phyloP scores from a whole-genome alignment of 2,113 vertebrate species.

The Dromiciops gliroides region DNA sequence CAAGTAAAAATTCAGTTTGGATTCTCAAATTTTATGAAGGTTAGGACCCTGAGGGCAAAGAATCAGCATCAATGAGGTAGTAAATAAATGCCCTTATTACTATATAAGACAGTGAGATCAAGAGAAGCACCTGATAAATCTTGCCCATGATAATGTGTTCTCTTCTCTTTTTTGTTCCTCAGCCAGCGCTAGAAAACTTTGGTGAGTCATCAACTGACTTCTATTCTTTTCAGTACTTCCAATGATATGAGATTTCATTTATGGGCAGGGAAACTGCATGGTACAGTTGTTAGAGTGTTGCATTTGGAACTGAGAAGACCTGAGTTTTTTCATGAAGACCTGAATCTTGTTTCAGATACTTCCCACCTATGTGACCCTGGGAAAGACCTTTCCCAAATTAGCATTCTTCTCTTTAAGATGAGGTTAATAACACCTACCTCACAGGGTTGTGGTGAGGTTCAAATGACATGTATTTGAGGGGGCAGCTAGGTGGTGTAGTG shows the following conservation, averaged over 20 bases:
- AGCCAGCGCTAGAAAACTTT: slow-evolving; percentile 81
- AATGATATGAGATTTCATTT: not conserved
- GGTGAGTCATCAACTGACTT: slow-evolving; percentile 83
- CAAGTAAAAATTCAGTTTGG: slow-evolving; percentile 12
- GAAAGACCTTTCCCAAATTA: not conserved
- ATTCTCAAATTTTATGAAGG: not conserved
- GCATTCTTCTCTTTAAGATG: not conserved
- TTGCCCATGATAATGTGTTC: slow-evolving; percentile 75
- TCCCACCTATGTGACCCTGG: not conserved
- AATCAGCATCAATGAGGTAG: slow-evolving; percentile 2
- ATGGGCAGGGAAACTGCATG: not conserved
- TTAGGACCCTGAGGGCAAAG: not conserved
- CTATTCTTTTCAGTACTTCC: slow-evolving; percentile 56
- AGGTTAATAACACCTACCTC: not conserved
- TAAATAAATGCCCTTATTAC: not conserved
- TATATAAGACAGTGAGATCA: slow-evolving; percentile 24
- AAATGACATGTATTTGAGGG: not conserved
- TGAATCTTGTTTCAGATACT: not conserved
- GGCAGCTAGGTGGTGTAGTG: not conserved
- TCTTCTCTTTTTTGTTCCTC: slow-evolving; percentile 69
- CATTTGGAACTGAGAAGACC: not conserved
- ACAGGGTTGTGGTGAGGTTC: not conserved
- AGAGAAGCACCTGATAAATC: slow-evolving; percentile 48
- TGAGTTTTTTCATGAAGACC: not conserved
- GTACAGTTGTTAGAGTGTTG: not conserved